A percentile compares a stretch with the other conserved stretches of the same genome.
These are phyloP conservation scores for Theretra japonica DNA, from an alignment of 2,888 invertebrate species.

Conservation along the genomic window DNA sequence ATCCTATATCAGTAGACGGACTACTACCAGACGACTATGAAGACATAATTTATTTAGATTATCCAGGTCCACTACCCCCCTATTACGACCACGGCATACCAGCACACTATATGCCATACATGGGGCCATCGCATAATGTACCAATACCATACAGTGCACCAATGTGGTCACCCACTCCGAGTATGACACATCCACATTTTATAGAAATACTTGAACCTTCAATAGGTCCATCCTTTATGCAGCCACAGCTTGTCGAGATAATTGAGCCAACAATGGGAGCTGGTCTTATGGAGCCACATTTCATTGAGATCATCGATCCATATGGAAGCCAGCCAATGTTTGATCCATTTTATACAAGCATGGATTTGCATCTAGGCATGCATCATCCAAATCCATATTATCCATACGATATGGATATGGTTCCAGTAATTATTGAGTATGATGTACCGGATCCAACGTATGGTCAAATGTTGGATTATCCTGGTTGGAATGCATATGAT, in stretches of 20 bases:
- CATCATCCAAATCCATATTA: not conserved
- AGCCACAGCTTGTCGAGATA: conserved; percentile 2
- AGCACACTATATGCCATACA: not conserved
- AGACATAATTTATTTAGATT: not conserved
- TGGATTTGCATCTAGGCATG: not conserved
- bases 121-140: not conserved
- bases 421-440: conserved; percentile 5
- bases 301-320: conserved; percentile 12
- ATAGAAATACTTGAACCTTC: conserved; percentile 10
- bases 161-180: not conserved
- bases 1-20: not conserved
- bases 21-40: conserved; percentile 3
- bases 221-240: not conserved
- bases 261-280: not conserved
- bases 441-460: not conserved
- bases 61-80: not conserved
- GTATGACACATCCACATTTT: not conserved
- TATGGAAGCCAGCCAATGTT: conserved; percentile 12
- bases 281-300: not conserved
- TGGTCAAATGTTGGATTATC: not conserved
- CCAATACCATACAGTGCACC: not conserved
- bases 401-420: not conserved
- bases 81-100: not conserved
- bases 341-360: conserved; percentile 10
- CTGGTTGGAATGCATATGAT: not conserved